Conservation (phyloP, 2,888 invertebrate genomes). For the Mesochorus sp. region DNA sequence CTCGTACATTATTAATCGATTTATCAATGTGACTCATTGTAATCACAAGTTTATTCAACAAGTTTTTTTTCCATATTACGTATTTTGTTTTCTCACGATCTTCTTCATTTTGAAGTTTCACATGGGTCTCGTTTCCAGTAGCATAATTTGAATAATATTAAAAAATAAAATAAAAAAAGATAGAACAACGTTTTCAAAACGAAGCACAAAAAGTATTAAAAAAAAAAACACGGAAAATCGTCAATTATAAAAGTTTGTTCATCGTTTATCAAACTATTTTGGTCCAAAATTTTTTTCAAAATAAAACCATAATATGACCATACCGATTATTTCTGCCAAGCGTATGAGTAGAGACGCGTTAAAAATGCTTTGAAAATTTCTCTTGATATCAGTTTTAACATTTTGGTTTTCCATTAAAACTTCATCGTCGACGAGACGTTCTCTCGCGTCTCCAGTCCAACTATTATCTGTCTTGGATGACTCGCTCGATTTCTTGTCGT, state of each 20-base stretch:
- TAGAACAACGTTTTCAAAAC: too few species aligned
- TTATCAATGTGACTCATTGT: conserved; percentile 40
- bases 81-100: background rate
- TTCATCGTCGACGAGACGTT: conserved; percentile 8
- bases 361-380: conserved; percentile 40
- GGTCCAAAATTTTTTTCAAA: background rate
- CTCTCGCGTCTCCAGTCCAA: too few species aligned
- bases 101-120: background rate
- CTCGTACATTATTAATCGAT: conserved; percentile 49
- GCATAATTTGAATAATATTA: too few species aligned
- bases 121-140: background rate
- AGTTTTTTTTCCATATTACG: background rate
- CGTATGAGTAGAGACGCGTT: conserved; percentile 11
- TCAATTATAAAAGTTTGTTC: too few species aligned
- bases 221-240: too few species aligned
- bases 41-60: conserved; percentile 24
- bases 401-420: conserved; percentile 53
- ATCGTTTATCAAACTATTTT: too few species aligned
- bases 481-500: background rate
- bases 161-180: too few species aligned
- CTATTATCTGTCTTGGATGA: background rate
- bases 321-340: conserved; percentile 44
- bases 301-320: conserved; percentile 43
- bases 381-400: conserved; percentile 41
- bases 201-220: too few species aligned